Evolutionary conservation across 2,113 vertebrate species (phyloP).

Genomic region (Osmerus eperlanus): DNA sequence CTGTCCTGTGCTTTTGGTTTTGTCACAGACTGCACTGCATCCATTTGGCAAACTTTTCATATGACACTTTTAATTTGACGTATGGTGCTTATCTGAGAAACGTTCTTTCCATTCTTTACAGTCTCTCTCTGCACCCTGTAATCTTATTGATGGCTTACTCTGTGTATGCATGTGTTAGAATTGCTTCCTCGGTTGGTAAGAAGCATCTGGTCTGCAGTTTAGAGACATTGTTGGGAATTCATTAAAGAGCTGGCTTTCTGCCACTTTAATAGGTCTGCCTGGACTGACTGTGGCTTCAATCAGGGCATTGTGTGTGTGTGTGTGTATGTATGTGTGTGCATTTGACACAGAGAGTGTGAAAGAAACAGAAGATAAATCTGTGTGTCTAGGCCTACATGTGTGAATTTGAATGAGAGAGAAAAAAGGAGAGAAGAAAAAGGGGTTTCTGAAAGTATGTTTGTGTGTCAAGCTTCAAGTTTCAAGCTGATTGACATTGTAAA

Average conservation of each 20-base stretch:
- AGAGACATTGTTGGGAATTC: not conserved
- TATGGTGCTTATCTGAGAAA: conserved; percentile 33
- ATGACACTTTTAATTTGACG: not conserved
- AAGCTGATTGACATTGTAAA: too few relatives aligned
- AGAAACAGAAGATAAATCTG: too few relatives aligned
- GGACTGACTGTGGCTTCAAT: conserved; percentile 35
- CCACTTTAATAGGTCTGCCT: conserved; percentile 10
- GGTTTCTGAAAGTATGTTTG: too few relatives aligned
- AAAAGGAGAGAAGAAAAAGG: not conserved
- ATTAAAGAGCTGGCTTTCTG: conserved; percentile 6
- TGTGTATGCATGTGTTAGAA: not conserved
- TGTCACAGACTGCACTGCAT: too few relatives aligned
- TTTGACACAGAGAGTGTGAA: not conserved
- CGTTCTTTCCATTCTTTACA: not conserved
- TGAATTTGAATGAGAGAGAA: too few relatives aligned
- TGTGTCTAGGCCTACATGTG: too few relatives aligned
- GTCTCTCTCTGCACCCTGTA: not conserved
- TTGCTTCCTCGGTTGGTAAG: not conserved
- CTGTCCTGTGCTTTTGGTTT: too few relatives aligned
- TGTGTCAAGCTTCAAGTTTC: too few relatives aligned
- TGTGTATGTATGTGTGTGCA: not conserved
- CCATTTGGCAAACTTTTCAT: not conserved
- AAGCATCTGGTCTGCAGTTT: conserved; percentile 16
- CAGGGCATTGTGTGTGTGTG: conserved; percentile 13
- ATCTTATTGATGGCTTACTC: conserved; percentile 20